Evolutionary conservation across 2,797 vertebrate genomes (phyloP).

Genomic region (Chelon labrosus): DNA sequence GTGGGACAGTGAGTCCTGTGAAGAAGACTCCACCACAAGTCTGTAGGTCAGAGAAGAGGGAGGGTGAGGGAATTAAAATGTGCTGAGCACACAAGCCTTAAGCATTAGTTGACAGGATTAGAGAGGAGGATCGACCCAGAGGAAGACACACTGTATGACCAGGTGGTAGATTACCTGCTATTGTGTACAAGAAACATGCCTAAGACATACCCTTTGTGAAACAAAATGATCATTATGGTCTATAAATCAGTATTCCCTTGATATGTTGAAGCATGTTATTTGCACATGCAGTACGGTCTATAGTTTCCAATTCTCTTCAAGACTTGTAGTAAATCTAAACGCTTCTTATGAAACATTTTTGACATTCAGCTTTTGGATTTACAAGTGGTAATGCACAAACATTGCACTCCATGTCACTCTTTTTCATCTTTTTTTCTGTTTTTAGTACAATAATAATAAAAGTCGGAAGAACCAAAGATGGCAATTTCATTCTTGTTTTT

Average conservation of each 20-base stretch:
- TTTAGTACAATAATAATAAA: constrained; percentile 3
- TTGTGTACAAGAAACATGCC: constrained; percentile 11
- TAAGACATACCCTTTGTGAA: constrained; percentile 1
- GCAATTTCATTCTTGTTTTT: not conserved
- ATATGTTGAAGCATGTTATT: not conserved
- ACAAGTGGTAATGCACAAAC: not conserved
- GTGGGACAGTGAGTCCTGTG: not conserved
- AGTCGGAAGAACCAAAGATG: not conserved
- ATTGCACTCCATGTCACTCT: not conserved
- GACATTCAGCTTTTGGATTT: not conserved
- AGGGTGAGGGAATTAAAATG: constrained; percentile 73
- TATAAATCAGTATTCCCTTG: not conserved
- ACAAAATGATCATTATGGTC: not conserved
- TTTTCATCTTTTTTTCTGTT: not conserved
- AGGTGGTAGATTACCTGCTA: constrained; percentile 46
- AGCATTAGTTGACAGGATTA: constrained; percentile 83
- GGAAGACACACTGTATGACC: constrained; percentile 57
- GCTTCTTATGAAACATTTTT: not conserved
- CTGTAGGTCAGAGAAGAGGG: constrained; percentile 72
- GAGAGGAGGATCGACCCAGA: constrained; percentile 28
- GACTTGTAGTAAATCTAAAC: not conserved
- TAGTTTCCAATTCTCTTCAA: not conserved
- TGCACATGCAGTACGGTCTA: not conserved
- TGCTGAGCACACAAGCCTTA: constrained; percentile 76
- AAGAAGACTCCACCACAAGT: constrained; percentile 55